Conservation (phyloP, 1,140 invertebrate species). For the Stratiolaelaps scimitus region DNA sequence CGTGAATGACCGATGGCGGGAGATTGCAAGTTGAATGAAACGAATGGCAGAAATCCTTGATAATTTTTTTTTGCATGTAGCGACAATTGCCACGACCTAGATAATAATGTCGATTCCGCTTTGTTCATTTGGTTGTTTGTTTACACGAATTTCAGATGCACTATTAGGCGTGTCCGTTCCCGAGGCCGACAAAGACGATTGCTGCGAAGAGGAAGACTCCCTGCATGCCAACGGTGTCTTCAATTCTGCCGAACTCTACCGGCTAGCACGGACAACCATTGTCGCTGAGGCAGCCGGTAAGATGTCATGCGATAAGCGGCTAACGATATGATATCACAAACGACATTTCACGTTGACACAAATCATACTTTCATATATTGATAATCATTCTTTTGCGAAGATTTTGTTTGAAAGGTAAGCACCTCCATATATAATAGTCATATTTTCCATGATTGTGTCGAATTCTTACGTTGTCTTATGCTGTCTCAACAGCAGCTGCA, state of each 20-base stretch:
- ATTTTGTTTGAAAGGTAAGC: too few species aligned
- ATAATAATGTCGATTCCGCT: not conserved
- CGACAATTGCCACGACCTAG: too few species aligned
- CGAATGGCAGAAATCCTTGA: too few species aligned
- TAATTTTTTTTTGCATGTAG: too few species aligned
- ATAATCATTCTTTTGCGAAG: not conserved
- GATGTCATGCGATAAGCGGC: too few species aligned
- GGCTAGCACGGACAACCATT: constrained; percentile 51
- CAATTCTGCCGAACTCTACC: constrained; percentile 93
- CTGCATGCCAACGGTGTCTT: constrained; percentile 96
- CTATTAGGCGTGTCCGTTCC: constrained; percentile 24
- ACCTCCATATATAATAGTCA: too few species aligned
- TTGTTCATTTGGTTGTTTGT: not conserved
- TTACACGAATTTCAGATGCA: constrained; percentile 26
- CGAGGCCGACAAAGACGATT: constrained; percentile 31
- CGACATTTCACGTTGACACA: constrained; percentile 44
- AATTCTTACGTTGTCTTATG: too few species aligned
- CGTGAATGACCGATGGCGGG: too few species aligned
- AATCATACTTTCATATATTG: constrained; percentile 36
- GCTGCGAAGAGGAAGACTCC: constrained; percentile 53
- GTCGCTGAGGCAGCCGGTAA: constrained; percentile 49
- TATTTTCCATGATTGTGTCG: too few species aligned
- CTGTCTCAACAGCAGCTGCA: constrained; percentile 12
- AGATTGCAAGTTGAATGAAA: too few species aligned
- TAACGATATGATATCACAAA: too few species aligned